Evolutionary conservation across 1,140 invertebrate genomes (phyloP).

Genomic region (Heliconius nattereri): DNA sequence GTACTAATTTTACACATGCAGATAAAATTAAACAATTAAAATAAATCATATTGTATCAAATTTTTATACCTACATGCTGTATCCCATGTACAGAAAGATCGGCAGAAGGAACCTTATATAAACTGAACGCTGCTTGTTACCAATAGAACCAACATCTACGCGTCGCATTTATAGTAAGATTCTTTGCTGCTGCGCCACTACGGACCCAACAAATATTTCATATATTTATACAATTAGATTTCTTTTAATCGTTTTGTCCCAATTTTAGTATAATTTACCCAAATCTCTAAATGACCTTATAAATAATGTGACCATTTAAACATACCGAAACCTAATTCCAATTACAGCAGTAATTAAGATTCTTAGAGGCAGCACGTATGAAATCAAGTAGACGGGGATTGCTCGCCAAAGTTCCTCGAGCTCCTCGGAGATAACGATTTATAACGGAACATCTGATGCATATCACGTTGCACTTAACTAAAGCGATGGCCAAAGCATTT

Average conservation of each 20-base stretch:
- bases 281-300: not conserved
- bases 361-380: constrained; percentile 9
- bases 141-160: no score
- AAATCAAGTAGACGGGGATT: not conserved
- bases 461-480: constrained; percentile 1
- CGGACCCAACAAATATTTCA: no score
- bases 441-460: constrained; percentile 13
- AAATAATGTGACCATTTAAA: constrained; percentile 1
- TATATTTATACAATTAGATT: no score
- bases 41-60: no score
- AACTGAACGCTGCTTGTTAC: no score
- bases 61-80: no score
- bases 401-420: not conserved
- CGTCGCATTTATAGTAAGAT: no score
- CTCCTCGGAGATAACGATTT: not conserved
- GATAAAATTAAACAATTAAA: no score
- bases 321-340: not conserved
- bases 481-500: not conserved
- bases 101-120: no score
- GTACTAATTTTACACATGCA: no score
- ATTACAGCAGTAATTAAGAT: not conserved
- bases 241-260: not conserved
- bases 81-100: no score
- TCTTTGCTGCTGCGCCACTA: not conserved
- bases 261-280: not conserved